A percentile compares a stretch with the other conserved stretches of the same genome.
These are phyloP conservation scores for Monochamus saltuarius DNA, from an alignment of 1,140 invertebrate genomes.

Conservation along the genomic window DNA sequence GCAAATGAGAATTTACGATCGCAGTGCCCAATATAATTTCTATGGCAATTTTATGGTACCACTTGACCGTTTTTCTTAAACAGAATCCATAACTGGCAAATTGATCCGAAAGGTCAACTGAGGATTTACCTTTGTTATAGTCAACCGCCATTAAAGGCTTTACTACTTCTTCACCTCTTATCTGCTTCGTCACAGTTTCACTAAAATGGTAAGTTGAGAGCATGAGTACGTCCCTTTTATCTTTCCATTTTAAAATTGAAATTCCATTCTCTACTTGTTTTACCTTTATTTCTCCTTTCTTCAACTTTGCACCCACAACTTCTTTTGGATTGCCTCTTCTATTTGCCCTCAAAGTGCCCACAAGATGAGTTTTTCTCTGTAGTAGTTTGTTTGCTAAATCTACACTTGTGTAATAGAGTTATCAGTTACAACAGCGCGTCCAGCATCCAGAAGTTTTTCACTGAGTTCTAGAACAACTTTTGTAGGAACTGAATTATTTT, in stretches of 20 bases:
- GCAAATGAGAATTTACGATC: constrained; percentile 35
- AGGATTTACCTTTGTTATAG: constrained; percentile 49
- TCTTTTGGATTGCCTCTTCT: constrained; percentile 32
- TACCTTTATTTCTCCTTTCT: constrained; percentile 35
- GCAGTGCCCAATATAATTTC: constrained; percentile 49
- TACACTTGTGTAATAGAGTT: constrained; percentile 50
- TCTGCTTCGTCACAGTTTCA: constrained; percentile 32
- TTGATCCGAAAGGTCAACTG: constrained; percentile 50
- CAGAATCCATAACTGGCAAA: constrained; percentile 29
- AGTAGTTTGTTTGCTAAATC: constrained; percentile 46
- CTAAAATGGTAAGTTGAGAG: constrained; percentile 32
- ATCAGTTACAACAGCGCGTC: constrained; percentile 47
- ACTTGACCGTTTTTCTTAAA: constrained; percentile 14
- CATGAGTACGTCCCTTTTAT: constrained; percentile 46
- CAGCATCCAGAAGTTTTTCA: constrained; percentile 28
- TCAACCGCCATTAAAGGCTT: constrained; percentile 45
- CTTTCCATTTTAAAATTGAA: constrained; percentile 46
- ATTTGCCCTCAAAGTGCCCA: constrained; percentile 44
- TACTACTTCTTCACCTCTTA: constrained; percentile 29
- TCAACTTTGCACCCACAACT: constrained; percentile 41
- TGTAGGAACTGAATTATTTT: constrained; percentile 16
- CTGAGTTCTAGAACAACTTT: too few species aligned
- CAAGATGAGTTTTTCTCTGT: constrained; percentile 42
- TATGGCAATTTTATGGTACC: constrained; percentile 26
- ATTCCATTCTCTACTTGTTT: constrained; percentile 12